Evolutionary conservation across 2,797 vertebrate species (phyloP).

Genomic region (Halcyon chelicuti): DNA sequence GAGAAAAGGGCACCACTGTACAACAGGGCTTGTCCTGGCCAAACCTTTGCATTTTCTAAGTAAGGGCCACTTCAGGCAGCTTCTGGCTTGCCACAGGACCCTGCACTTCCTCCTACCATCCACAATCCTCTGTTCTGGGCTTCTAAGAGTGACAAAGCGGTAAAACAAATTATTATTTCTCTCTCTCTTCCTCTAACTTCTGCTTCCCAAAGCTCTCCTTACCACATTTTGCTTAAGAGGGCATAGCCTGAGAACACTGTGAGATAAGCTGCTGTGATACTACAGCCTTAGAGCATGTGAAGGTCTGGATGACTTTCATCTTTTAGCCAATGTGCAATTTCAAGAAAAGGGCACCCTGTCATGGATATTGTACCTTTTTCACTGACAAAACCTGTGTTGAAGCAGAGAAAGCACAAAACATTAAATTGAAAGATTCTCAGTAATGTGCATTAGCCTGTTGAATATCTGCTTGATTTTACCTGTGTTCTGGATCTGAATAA

Average conservation of each 20-base stretch:
- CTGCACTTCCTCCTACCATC: neutral
- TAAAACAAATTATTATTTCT: neutral
- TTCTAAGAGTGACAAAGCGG: neutral
- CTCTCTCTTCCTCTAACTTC: neutral
- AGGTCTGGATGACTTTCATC: neutral
- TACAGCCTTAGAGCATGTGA: neutral
- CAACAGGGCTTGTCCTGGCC: neutral
- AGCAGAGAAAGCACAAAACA: neutral
- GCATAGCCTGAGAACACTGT: neutral
- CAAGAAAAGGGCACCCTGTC: slow-evolving; percentile 7
- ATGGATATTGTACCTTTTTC: neutral
- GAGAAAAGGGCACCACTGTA: neutral
- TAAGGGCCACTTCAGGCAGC: neutral
- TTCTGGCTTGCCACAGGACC: neutral
- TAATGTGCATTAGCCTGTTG: neutral
- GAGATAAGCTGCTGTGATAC: neutral
- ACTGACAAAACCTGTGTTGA: neutral
- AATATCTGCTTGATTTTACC: neutral
- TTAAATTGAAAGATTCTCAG: neutral
- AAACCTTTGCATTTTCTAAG: neutral
- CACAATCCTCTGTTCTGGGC: neutral
- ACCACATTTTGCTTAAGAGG: neutral
- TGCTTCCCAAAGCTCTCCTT: neutral
- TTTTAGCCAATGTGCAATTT: neutral
- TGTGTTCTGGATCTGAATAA: neutral